phyloP scores from a whole-genome alignment of 1,140 invertebrate species.

The Drosophila guanche region DNA sequence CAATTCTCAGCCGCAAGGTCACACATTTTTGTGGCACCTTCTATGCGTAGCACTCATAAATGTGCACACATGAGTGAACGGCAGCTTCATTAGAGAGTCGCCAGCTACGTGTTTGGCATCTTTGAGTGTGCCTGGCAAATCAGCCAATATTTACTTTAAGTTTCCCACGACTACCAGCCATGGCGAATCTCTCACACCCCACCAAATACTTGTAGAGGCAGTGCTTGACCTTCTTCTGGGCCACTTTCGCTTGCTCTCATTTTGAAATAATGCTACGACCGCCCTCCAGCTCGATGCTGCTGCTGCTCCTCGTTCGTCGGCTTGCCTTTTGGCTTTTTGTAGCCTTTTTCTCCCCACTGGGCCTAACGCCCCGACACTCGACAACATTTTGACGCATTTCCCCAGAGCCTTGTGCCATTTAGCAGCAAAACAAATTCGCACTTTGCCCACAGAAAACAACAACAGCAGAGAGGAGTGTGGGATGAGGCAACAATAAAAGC shows the following conservation, averaged over 20 bases:
- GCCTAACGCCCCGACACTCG: constrained; percentile 42
- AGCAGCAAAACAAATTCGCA: constrained; percentile 78
- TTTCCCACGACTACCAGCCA: constrained; percentile 17
- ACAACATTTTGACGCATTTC: constrained; percentile 78
- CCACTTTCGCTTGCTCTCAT: constrained; percentile 34
- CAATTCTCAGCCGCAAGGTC: constrained; percentile 17
- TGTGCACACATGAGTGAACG: constrained; percentile 17
- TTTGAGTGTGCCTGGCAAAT: constrained; percentile 31
- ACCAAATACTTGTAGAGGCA: constrained; percentile 29
- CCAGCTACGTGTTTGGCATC: constrained; percentile 64
- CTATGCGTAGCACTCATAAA: constrained; percentile 34
- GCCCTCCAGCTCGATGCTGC: not conserved
- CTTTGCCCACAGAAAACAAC: constrained; percentile 36
- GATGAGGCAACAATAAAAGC: constrained; percentile 34
- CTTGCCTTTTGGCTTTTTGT: constrained; percentile 35
- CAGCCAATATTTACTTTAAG: constrained; percentile 73
- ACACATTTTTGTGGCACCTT: not conserved
- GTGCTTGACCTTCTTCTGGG: constrained; percentile 45
- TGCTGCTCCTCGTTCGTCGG: not conserved
- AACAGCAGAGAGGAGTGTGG: constrained; percentile 11
- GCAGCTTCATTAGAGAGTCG: constrained; percentile 59
- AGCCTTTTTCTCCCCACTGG: constrained; percentile 46
- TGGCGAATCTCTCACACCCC: constrained; percentile 3
- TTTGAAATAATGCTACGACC: constrained; percentile 41
- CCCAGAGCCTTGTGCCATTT: constrained; percentile 79